Percentiles rank a stretch among this genome's conserved stretches.
phyloP scores from a whole-genome alignment of 1,140 invertebrate genomes.

The Alviniconcha marisindica region DNA sequence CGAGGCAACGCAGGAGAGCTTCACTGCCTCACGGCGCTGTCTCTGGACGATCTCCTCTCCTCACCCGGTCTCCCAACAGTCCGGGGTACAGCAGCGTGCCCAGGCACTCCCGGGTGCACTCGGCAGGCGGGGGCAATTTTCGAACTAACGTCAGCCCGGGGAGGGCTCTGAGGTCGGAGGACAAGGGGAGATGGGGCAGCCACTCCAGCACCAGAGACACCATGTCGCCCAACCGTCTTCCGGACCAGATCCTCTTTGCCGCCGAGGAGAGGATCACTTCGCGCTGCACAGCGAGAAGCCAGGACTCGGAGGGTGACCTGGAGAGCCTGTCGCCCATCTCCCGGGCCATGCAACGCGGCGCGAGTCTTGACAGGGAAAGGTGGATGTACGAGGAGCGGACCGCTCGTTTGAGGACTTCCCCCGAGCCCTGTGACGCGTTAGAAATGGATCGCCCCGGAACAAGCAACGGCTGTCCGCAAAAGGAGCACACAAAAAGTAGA shows the following conservation, averaged over 20 bases:
- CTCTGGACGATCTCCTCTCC: background rate
- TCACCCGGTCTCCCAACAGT: background rate
- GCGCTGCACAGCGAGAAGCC: background rate
- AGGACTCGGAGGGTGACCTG: background rate
- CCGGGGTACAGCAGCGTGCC: background rate
- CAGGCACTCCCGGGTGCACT: background rate
- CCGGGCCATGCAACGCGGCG: background rate
- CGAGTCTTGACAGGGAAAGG: background rate
- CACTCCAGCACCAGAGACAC: slow-evolving; percentile 1
- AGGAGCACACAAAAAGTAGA: too few species aligned
- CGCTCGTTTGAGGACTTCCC: background rate
- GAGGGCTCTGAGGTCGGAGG: background rate
- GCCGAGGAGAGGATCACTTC: background rate
- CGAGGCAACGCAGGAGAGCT: background rate
- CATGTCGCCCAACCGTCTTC: background rate
- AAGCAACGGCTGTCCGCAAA: too few species aligned
- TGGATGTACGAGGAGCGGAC: background rate
- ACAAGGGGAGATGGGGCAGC: background rate
- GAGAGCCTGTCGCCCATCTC: background rate
- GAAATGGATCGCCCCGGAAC: too few species aligned
- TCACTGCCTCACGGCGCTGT: background rate
- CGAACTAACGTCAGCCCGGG: too few species aligned
- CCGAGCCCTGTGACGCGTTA: background rate
- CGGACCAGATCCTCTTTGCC: background rate
- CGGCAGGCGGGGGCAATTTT: background rate